Evolutionary conservation across 2,797 vertebrate species (phyloP), one percentile per base, ranked within the genome.

Genomic region (Tadarida brasiliensis): DNA sequence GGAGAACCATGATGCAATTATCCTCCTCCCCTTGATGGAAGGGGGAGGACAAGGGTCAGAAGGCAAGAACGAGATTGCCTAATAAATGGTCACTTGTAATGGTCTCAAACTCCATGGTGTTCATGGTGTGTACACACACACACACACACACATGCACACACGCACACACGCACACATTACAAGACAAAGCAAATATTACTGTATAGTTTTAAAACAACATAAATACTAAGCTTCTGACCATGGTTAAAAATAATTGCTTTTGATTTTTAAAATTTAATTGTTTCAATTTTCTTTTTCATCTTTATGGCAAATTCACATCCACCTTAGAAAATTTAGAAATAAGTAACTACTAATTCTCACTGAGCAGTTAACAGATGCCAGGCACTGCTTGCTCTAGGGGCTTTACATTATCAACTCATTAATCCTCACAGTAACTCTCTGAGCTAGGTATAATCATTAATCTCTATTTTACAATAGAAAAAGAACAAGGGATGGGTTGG

Each of bases 1-100:
- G 90, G 86, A 91, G 93, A 95, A 73, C 44, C 95, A 94, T 96
- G 96, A 97, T 97, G 97, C 94, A 97, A 97, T 89, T 68, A 12
- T 61, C 51, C 81, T n/a, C 83, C 90, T 84, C 80, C 87, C 57
- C 51, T 90, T 11, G 47, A 56, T 70, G 84, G 61, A 35, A 47
- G 56, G 63, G 84, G 85, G 90, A 96, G 90, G 82, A 56, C 57
- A 74, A 80, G 82, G 90, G 85, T 87, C 96, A 96, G 87, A 49
- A 87, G 68, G 76, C 65, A 35, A 93, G 96, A 91, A 95, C 28
- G 11, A 5, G 70, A 91, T 96, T 94, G 70, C 90, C 82, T 93
- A 93, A 96, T 80, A 94, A 91, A 94, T 8, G 51, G 77, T 74
- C 94, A 59, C n/a, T 95, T 94, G 84, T 90, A 74, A 95, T 71